Conservation (phyloP, 2,113 vertebrate species). For the Thamnaconus septentrionalis region DNA sequence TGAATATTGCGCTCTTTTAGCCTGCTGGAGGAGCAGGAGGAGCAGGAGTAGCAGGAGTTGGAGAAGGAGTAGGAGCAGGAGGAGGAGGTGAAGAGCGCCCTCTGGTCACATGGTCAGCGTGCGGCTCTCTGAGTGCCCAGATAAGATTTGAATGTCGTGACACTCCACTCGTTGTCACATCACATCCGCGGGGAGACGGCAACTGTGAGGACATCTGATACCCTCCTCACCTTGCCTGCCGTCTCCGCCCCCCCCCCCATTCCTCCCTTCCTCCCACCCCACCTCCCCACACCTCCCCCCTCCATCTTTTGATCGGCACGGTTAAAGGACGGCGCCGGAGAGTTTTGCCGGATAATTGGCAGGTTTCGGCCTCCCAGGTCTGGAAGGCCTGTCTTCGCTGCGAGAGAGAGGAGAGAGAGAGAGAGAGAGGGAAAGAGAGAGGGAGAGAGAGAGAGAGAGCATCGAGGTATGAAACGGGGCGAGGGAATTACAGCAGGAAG, state of each 20-base stretch:
- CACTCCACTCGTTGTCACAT: conserved; percentile 31
- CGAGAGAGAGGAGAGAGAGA: too few species aligned
- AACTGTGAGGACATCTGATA: conserved; percentile 13
- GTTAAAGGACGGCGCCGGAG: conserved; percentile 39
- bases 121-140: conserved; percentile 30
- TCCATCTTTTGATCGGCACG: conserved; percentile 47
- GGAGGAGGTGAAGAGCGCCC: too few species aligned
- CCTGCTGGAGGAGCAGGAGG: conserved; percentile 53
- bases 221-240: conserved; percentile 38
- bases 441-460: too few species aligned
- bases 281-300: conserved; percentile 22
- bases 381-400: conserved; percentile 37
- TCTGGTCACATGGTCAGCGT: conserved; percentile 29
- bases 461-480: conserved; percentile 58
- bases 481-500: conserved; percentile 62
- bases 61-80: conserved; percentile 4
- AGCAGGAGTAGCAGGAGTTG: conserved; percentile 32
- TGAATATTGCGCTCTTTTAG: conserved; percentile 65
- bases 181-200: conserved; percentile 30
- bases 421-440: too few species aligned
- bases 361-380: conserved; percentile 55
- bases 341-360: conserved; percentile 46
- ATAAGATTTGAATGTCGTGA: conserved; percentile 41
- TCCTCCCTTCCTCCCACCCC: conserved; percentile 39
- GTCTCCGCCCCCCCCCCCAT: conserved; percentile 23